Conservation (phyloP, 1,140 invertebrate genomes). For the Drosophila oshimai region DNA sequence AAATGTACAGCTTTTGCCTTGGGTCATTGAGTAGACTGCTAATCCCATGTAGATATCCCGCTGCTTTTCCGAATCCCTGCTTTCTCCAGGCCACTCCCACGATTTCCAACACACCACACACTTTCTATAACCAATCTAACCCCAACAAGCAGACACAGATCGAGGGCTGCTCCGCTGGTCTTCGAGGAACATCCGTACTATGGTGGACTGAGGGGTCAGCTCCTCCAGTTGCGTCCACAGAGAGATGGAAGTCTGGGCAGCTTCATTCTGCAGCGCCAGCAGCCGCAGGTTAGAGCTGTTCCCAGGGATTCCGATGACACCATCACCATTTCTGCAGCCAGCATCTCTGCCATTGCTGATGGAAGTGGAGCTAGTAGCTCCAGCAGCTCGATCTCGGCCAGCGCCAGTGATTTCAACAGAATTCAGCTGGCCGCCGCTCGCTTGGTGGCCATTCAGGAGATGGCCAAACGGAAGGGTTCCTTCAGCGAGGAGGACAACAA, state of each 20-base stretch:
- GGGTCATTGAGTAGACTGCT: constrained; percentile 27
- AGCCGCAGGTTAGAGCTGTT: constrained; percentile 34
- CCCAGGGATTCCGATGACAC: constrained; percentile 58
- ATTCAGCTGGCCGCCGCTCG: constrained; percentile 83
- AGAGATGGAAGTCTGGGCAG: constrained; percentile 46
- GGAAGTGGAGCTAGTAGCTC: constrained; percentile 50
- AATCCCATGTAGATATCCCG: constrained; percentile 47
- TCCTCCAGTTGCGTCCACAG: constrained; percentile 60
- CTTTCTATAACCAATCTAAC: constrained; percentile 45
- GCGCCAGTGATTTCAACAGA: constrained; percentile 74
- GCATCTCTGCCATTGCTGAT: constrained; percentile 68
- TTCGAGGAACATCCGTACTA: constrained; percentile 84
- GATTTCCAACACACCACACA: constrained; percentile 16
- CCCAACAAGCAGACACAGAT: constrained; percentile 74
- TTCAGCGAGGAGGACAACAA: constrained; percentile 83
- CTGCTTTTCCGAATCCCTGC: constrained; percentile 6
- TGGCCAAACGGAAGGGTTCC: constrained; percentile 82
- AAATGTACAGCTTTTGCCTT: constrained; percentile 29
- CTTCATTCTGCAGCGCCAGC: constrained; percentile 43
- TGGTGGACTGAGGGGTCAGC: constrained; percentile 86
- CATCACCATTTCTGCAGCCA: constrained; percentile 60
- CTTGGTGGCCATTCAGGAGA: constrained; percentile 83
- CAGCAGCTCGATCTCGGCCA: constrained; percentile 50
- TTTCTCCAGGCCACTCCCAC: constrained; percentile 14
- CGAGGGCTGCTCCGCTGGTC: constrained; percentile 44